A percentile compares a stretch with the other conserved stretches of the same genome.
phyloP scores from a whole-genome alignment of 2,113 vertebrate genomes.

The Dicaeum eximium region DNA sequence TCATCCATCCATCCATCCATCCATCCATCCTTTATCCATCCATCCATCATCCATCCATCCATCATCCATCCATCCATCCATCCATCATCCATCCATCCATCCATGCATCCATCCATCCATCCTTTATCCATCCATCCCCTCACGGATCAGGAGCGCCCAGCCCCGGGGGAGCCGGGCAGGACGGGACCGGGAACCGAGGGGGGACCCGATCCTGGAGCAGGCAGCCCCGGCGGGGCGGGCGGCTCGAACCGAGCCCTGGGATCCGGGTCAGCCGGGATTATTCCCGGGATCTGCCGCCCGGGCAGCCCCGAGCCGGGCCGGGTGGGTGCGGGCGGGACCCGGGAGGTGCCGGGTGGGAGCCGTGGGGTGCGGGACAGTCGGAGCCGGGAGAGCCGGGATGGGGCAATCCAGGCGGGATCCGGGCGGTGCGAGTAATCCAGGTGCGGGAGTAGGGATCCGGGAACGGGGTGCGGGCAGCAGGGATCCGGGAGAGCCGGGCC shows the following conservation, averaged over 20 bases:
- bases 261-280: not conserved
- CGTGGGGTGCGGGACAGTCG: not conserved
- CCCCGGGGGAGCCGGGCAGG: not conserved
- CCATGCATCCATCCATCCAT: too few relatives aligned
- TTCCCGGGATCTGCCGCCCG: not conserved
- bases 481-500: not conserved
- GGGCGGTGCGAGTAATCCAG: not conserved
- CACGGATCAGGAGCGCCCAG: not conserved
- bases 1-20: not conserved
- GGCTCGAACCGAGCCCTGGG: not conserved
- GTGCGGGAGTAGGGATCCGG: not conserved
- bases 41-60: too few relatives aligned
- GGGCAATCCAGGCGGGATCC: not conserved
- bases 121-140: too few relatives aligned
- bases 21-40: not conserved
- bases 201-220: not conserved
- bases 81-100: too few relatives aligned
- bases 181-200: not conserved
- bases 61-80: too few relatives aligned
- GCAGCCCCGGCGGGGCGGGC: not conserved
- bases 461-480: not conserved
- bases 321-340: constrained; percentile 15
- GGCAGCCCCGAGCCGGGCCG: not conserved
- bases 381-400: not conserved
- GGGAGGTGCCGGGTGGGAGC: not conserved